Evolutionary conservation across 92 coral and sea anemone species (phyloP).

Genomic region (Zoanthus sansibaricus): DNA sequence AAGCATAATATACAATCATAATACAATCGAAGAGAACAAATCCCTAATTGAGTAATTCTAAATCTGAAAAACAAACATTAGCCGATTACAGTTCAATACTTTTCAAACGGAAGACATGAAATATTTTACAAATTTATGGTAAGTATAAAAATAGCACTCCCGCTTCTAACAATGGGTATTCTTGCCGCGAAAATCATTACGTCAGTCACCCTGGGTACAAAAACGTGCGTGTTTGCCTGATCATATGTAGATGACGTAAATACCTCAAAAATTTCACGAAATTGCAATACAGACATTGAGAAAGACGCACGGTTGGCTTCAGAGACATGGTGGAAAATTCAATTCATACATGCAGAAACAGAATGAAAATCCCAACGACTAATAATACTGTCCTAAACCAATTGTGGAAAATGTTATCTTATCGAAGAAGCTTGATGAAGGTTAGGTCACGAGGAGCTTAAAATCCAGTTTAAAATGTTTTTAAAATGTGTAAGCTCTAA

Average conservation of each 20-base stretch:
- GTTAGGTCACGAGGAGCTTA: no score
- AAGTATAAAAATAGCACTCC: not conserved
- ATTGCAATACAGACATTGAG: not conserved
- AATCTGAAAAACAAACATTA: not conserved
- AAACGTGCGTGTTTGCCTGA: slow-evolving; percentile 10
- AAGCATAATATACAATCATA: not conserved
- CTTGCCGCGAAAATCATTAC: not conserved
- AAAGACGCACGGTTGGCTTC: no score
- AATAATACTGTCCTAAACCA: no score
- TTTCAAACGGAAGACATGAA: not conserved
- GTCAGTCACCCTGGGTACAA: not conserved
- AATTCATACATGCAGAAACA: no score
- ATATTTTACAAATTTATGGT: not conserved
- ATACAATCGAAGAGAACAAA: not conserved
- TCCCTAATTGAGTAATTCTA: not conserved
- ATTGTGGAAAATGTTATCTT: no score
- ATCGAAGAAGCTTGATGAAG: no score
- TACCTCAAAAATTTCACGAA: not conserved
- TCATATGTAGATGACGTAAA: not conserved
- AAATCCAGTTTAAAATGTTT: no score
- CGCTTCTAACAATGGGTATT: not conserved
- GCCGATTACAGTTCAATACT: not conserved
- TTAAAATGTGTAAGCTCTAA: no score
- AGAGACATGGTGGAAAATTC: no score
- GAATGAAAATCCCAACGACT: no score